Evolutionary conservation across 2,888 invertebrate genomes (phyloP), one percentile per base, ranked within the genome.

Genomic region (Eupithecia subfuscata): DNA sequence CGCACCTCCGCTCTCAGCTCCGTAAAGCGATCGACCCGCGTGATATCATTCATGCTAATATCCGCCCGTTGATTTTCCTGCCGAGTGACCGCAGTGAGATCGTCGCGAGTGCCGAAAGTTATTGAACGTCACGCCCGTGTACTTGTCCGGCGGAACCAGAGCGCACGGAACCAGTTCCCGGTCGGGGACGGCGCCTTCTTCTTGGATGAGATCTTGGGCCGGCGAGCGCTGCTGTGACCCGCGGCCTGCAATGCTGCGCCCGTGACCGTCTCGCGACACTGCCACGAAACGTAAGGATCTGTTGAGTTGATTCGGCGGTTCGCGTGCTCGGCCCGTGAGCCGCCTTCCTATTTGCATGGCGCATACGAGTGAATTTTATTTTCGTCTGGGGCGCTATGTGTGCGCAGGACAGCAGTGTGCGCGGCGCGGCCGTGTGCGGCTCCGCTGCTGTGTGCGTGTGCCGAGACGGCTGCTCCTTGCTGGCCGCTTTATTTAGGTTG

Each of bases 251-350:
- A 95, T 95, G 94, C 93, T 92, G 92, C 91, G 91, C 87, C 92
- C 93, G 93, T 95, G 94, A 95, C 93, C 92, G 93, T 93, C 92
- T 91, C 87, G 85, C 92, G 90, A 93, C 91, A 92, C 92, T 93
- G 93, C 93, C 92, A 94, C 94, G 90, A 93, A 94, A 94, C 94
- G 94, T 95, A 95, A 95, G 94, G 93, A 93, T 91, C 91, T 88
- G 87, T 91, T 88, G 78, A 90, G 91, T 92, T 91, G 89, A 90
- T 91, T 91, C 88, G 89, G 87, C 87, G 87, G 88, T 84, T 90
- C 86, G 91, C 89, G 90, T 91, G 89, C 87, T 88, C 89, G 87
- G 85, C 86, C 88, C 89, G 90, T 87, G 88, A 85, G 87, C 89
- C 89, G 90, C 88, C 93, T 93, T 93, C 92, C 92, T 93, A 94